These are phyloP conservation scores for Druon quercuslanigerum DNA, from an alignment of 1,140 invertebrate species.

Conservation along the genomic window DNA sequence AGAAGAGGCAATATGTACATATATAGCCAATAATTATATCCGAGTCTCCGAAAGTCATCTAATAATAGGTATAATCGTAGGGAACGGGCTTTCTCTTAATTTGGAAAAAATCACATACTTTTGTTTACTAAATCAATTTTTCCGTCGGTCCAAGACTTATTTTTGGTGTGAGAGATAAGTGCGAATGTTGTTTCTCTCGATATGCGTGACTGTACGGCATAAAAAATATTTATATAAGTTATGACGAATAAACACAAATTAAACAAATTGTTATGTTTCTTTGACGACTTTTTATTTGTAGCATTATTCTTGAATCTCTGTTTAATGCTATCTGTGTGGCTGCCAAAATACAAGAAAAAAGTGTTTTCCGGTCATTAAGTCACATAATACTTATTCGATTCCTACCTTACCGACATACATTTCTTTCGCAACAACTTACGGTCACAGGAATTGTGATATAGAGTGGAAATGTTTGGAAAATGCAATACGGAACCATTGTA, in stretches of 20 bases:
- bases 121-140: not conserved
- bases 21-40: slow-evolving; percentile 25
- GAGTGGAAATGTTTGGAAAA: too few relatives aligned
- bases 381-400: too few relatives aligned
- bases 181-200: slow-evolving; percentile 10
- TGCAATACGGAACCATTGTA: too few relatives aligned
- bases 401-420: too few relatives aligned
- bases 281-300: too few relatives aligned
- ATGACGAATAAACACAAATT: slow-evolving; percentile 22
- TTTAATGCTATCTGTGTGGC: too few relatives aligned
- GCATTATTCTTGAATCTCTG: too few relatives aligned
- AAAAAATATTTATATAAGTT: slow-evolving; percentile 26
- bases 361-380: too few relatives aligned
- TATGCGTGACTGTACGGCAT: slow-evolving; percentile 25
- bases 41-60: slow-evolving; percentile 10
- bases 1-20: slow-evolving; percentile 4
- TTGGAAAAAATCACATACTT: slow-evolving; percentile 3
- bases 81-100: not conserved
- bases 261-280: not conserved
- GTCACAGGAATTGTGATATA: too few relatives aligned
- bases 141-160: not conserved
- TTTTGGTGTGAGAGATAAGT: slow-evolving; percentile 9
- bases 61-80: slow-evolving; percentile 14
- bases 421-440: too few relatives aligned
- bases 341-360: too few relatives aligned